A percentile compares a stretch with the other conserved stretches of the same genome.
phyloP scores from a whole-genome alignment of 2,113 vertebrate species.

The Sprattus sprattus region DNA sequence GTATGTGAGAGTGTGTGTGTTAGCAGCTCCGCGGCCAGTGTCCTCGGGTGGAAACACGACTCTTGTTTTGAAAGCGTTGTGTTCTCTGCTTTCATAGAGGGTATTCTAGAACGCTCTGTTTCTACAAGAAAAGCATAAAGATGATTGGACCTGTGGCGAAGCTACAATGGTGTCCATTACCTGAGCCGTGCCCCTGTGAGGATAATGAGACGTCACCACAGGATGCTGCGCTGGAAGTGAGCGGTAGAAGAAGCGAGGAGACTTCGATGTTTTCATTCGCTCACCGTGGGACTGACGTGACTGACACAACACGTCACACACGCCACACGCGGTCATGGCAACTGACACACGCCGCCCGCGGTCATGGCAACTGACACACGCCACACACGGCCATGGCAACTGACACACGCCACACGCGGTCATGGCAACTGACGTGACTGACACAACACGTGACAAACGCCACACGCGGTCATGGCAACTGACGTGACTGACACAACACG shows the following conservation, averaged over 20 bases:
- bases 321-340: too few relatives aligned
- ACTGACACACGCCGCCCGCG: too few relatives aligned
- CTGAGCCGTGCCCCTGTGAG: neutral
- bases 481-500: too few relatives aligned
- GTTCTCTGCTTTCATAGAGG: slow-evolving; percentile 1
- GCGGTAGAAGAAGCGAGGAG: neutral
- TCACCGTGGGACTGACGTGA: neutral
- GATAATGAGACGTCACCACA: neutral
- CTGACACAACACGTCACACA: too few relatives aligned
- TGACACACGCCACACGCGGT: too few relatives aligned
- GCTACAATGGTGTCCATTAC: neutral
- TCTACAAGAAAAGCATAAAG: neutral
- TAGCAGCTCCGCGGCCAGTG: neutral
- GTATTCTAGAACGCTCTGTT: neutral
- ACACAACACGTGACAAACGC: too few relatives aligned
- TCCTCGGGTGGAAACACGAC: neutral
- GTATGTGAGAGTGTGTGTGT: too few relatives aligned
- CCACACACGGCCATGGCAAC: too few relatives aligned
- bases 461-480: too few relatives aligned
- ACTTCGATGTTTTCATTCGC: neutral
- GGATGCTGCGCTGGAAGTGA: neutral
- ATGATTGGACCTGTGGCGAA: neutral
- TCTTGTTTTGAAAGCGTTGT: neutral
- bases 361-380: too few relatives aligned
- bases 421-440: too few relatives aligned